Conservation (phyloP, 2,113 vertebrate genomes). For the Macquaria australasica region DNA sequence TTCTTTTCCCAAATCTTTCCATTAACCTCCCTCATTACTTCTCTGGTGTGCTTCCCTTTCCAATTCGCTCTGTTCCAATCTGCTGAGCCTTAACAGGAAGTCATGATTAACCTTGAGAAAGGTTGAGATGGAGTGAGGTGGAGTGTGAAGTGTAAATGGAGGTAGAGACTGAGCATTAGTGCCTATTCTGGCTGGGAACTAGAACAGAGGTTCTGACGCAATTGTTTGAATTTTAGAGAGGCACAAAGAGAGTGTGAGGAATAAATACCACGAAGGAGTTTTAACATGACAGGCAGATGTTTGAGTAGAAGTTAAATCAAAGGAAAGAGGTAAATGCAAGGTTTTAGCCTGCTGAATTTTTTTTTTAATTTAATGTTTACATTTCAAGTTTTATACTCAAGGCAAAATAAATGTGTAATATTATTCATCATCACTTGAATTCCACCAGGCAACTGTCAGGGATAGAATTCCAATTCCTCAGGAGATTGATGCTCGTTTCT, state of each 20-base stretch:
- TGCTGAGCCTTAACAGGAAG: not conserved
- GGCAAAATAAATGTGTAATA: not conserved
- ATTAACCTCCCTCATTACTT: not conserved
- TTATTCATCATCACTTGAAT: not conserved
- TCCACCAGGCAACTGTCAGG: not conserved
- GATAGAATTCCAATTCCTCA: not conserved
- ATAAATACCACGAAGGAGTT: not conserved
- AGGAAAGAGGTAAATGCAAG: not conserved
- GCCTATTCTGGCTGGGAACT: not conserved
- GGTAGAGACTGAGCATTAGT: slow-evolving; percentile 3
- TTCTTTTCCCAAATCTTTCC: not conserved
- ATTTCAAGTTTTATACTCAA: not conserved
- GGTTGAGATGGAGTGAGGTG: not conserved
- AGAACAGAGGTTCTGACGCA: slow-evolving; percentile 18
- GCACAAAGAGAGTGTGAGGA: not conserved
- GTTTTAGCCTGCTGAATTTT: not conserved
- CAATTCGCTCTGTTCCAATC: slow-evolving; percentile 28
- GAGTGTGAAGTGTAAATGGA: slow-evolving; percentile 7
- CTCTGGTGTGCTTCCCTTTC: not conserved
- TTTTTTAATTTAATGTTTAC: not conserved
- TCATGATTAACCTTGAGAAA: slow-evolving; percentile 38
- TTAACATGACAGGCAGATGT: not conserved
- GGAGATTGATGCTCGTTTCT: not conserved
- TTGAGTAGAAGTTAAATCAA: slow-evolving; percentile 22
- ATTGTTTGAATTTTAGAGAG: not conserved